Base-by-base conservation (phyloP, 2,797 vertebrate genomes). In the Rhincodon typus region DNA sequence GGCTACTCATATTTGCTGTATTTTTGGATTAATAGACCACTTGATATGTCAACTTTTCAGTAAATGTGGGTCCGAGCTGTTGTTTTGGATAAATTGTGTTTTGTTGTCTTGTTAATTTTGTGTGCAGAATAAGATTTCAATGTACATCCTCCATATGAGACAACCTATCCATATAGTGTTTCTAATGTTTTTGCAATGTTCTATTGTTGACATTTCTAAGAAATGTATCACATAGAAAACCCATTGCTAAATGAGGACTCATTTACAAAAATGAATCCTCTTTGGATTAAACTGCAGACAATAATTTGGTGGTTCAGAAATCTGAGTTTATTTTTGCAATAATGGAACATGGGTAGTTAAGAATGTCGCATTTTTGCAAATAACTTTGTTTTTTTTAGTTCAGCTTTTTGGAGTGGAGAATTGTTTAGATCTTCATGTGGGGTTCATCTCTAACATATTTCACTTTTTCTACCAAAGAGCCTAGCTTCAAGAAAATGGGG, bases 111-210 rank as follows among this genome's bases (percentile, higher is more conserved):
- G n/a, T 93, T 69, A 66, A 62, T 94, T 94, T n/a, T 72, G 23
- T 50, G 46, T 50, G 50, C 19, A 95, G 57, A 74, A 95, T 95
- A 57, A 67, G 62, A 70, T 70, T 94, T 94, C n/a, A 94, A 30
- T 94, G 19, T 70, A 38, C 13, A 66, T 46, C 53, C 30, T 94
- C 46, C 23, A 69, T 30, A 50, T 50, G 42, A 50, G 46, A 17
- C 27, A 34, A 50, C 17, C 34, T 57, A 95, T 74, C 42, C 42
- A 72, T 27, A 4, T 95, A 53, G 17, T 27, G 12, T 95, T 95
- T 19, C 46, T 17, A 30, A 77, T 70, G 42, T 38, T 46, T 57
- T 6, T 74, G 46, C 17, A 27, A 23, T 72, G 27, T 95, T 95
- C 50, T 77, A 77, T 15, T 57, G 42, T 70, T 72, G 12, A 57